phyloP scores from a whole-genome alignment of 2,113 vertebrate genomes.

The Herpailurus yagouaroundi region DNA sequence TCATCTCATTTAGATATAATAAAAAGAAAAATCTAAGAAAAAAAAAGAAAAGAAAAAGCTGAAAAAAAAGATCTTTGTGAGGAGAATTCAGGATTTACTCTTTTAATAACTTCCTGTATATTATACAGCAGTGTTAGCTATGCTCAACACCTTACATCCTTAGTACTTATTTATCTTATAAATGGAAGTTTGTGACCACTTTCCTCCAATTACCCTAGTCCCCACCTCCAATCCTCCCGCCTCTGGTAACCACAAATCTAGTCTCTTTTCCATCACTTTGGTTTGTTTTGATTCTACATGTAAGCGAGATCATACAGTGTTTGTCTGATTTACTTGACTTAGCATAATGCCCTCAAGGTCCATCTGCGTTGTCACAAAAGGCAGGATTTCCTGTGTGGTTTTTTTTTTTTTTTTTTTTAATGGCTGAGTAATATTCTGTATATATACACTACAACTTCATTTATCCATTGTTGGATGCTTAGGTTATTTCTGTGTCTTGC shows the following conservation, averaged over 20 bases:
- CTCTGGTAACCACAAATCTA: not conserved
- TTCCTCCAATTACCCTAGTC: not conserved
- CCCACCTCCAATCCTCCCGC: not conserved
- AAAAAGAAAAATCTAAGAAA: not conserved
- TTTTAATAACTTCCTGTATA: not conserved
- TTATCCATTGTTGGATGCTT: not conserved
- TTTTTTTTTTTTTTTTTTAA: not conserved
- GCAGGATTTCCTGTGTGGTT: not conserved
- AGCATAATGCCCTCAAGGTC: not conserved
- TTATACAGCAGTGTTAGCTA: not conserved
- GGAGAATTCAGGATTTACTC: not conserved
- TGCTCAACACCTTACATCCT: not conserved
- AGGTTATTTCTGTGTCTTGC: not conserved
- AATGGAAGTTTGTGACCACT: not conserved
- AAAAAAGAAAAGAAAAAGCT: not conserved
- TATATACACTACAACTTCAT: not conserved
- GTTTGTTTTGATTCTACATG: not conserved
- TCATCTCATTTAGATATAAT: not conserved
- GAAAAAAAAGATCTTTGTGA: not conserved
- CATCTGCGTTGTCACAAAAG: not conserved
- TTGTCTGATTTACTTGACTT: not conserved
- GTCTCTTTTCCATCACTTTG: not conserved
- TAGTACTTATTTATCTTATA: not conserved
- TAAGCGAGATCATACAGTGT: not conserved
- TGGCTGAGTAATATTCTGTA: not conserved